Evolutionary conservation across 2,113 vertebrate species (phyloP).

Genomic region (Heloderma charlesbogerti): DNA sequence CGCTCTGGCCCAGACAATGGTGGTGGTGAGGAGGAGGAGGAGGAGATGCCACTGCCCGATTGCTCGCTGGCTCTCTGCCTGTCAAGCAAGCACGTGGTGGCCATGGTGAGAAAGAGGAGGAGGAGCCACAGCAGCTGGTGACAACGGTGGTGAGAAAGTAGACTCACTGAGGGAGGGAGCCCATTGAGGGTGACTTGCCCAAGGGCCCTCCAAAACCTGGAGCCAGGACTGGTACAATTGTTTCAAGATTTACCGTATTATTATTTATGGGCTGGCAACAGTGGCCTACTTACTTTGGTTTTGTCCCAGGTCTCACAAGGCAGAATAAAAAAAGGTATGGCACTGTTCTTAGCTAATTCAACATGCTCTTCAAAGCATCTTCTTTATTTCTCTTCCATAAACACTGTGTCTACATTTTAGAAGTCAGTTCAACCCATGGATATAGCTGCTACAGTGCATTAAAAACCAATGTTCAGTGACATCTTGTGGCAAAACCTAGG

Average conservation of each 20-base stretch:
- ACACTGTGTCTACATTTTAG: background rate
- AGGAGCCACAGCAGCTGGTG: no score
- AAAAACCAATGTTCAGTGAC: background rate
- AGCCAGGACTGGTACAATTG: background rate
- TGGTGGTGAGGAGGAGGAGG: no score
- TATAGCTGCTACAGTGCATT: background rate
- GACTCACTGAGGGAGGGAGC: no score
- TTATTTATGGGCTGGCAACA: background rate
- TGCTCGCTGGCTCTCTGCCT: no score
- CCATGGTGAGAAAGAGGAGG: no score
- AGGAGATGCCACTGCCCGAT: no score
- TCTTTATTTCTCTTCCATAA: background rate
- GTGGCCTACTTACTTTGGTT: background rate
- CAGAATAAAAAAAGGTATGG: background rate
- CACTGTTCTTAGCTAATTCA: background rate
- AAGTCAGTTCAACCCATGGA: background rate
- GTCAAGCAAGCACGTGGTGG: no score
- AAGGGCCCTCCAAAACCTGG: no score
- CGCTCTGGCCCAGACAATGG: no score
- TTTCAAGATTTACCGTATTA: background rate
- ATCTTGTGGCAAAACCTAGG: constrained; percentile 3
- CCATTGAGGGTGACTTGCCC: no score
- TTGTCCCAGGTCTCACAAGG: background rate
- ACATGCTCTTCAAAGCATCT: background rate
- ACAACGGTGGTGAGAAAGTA: no score